Base-by-base conservation (phyloP, 2,797 vertebrate species). In the Orientallactaga sibirica region DNA sequence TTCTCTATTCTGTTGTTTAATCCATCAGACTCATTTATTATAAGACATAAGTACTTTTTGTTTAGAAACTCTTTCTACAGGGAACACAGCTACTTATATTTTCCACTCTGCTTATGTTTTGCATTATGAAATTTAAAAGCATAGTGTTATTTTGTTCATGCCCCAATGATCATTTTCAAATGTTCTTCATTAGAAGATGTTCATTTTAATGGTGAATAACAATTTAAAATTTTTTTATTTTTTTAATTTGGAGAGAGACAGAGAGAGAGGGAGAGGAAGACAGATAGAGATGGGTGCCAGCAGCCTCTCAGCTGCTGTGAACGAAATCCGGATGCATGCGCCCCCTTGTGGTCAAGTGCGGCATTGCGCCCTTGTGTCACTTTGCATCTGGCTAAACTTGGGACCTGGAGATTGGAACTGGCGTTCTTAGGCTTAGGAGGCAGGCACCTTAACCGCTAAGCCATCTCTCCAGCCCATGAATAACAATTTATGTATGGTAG, bases 1-100 rank as follows among this genome's bases (percentile, higher is more conserved):
- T 74, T 85, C 37, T 80, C 11, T 19, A 1, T 41, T 94, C 67
- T 95, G 71, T 68, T 88, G 8, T 43, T 70, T 66, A 92, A 90
- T 2, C 4, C 61, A 64, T 62, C 48, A 90, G 7, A 25, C 2
- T 79, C 22, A 7, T 89, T 74, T 25, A 37, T 37, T 55, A 33
- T 11, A 75, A 80, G 16, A 24, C 52, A 81, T 3, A 74, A 91
- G 27, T 0, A 2, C 33, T 3, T 7, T 61, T 20, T 52, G 29
- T 55, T 68, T 92, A 62, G 71, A 87, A 48, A 29, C 1, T 9
- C 25, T 88, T 88, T 81, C 24, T n/a, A 43, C 20, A 82, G 70
- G 25, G 89, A 80, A 86, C 15, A 37, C 27, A 19, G 18, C 24
- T 81, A 1, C 24, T 84, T 67, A 68, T 11, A 12, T 61, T 74